Conservation (phyloP, 2,888 invertebrate genomes). For the Megalurothrips usitatus region DNA sequence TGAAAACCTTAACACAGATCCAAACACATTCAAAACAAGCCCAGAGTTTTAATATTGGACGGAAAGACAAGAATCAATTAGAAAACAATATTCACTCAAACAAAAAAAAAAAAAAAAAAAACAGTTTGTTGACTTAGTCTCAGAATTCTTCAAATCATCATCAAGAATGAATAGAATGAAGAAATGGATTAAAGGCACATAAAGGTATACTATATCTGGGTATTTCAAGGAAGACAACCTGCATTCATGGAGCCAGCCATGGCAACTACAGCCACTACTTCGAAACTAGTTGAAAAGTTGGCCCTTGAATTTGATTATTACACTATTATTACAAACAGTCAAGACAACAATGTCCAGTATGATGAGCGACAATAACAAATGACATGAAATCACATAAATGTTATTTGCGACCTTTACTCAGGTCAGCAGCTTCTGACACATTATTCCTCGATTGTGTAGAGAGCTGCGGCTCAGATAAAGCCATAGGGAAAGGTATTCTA, state of each 20-base stretch:
- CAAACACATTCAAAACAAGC: no score
- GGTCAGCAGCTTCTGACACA: not conserved
- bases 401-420: conserved; percentile 22
- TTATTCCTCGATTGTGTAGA: not conserved
- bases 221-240: not conserved
- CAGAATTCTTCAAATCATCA: no score
- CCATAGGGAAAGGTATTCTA: not conserved
- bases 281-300: no score
- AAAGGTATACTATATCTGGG: no score
- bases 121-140: not conserved
- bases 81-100: not conserved
- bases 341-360: not conserved
- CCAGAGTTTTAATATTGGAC: not conserved
- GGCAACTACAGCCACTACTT: not conserved
- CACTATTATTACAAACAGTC: no score
- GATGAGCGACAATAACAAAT: conserved; percentile 2
- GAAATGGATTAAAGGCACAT: no score
- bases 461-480: not conserved
- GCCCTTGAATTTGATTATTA: no score
- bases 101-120: not conserved
- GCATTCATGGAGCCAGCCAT: conserved; percentile 9
- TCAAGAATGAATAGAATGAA: no score
- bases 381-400: not conserved
- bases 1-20: no score
- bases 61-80: not conserved